These are phyloP conservation scores for Micropoecilia bifurca DNA, from an alignment of 2,797 vertebrate genomes.

Conservation along the genomic window DNA sequence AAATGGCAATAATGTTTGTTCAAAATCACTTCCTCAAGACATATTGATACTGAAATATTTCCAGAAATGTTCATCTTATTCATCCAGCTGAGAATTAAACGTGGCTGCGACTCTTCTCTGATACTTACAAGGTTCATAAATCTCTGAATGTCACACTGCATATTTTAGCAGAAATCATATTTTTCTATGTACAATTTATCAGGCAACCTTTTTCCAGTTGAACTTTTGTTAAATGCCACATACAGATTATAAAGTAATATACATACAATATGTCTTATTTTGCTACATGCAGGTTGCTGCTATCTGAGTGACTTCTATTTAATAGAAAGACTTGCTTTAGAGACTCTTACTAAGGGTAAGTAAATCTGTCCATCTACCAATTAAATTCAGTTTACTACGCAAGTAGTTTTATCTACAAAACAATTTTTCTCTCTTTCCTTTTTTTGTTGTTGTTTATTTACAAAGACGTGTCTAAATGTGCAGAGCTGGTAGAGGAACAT, in stretches of 20 bases:
- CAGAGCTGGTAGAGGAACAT: not conserved
- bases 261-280: not conserved
- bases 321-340: not conserved
- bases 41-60: not conserved
- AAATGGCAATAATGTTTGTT: not conserved
- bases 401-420: not conserved
- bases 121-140: conserved; percentile 19
- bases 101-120: conserved; percentile 2
- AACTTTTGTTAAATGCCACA: conserved; percentile 11
- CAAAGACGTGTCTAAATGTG: not conserved
- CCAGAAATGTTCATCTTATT: not conserved
- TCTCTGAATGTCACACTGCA: conserved; percentile 38
- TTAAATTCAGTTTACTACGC: not conserved
- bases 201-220: not conserved
- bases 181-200: not conserved
- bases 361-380: not conserved
- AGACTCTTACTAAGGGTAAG: not conserved
- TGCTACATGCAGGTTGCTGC: not conserved
- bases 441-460: not conserved
- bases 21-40: not conserved
- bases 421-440: not conserved
- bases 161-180: conserved; percentile 14
- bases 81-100: not conserved
- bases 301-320: not conserved
- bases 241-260: not conserved